phyloP scores from a whole-genome alignment of 2,797 vertebrate genomes.

The Tarsius wallacei region DNA sequence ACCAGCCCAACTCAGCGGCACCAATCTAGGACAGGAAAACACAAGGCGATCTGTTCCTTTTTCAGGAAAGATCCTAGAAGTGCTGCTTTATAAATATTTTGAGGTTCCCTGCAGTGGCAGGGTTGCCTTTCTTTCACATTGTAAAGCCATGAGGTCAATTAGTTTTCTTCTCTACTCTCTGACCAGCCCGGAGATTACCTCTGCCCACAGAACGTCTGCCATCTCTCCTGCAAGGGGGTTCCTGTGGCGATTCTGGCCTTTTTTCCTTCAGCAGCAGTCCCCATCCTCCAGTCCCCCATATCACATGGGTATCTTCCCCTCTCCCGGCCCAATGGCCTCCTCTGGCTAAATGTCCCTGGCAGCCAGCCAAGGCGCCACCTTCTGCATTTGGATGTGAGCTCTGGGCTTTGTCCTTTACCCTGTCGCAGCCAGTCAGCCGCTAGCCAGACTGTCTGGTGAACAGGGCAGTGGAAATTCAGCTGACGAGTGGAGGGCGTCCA shows the following conservation, averaged over 20 bases:
- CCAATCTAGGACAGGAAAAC: background rate
- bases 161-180: background rate
- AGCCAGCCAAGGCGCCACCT: background rate
- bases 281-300: fast-evolving
- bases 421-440: conserved; percentile 47
- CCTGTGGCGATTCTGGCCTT: background rate
- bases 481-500: conserved; percentile 84
- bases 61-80: background rate
- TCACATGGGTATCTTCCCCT: fast-evolving
- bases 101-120: background rate
- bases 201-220: background rate
- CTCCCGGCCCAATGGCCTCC: background rate
- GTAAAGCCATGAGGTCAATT: fast-evolving
- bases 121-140: background rate
- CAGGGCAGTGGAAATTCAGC: conserved; percentile 77
- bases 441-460: conserved; percentile 57
- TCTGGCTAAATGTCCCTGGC: background rate
- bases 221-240: background rate
- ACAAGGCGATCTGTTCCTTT: fast-evolving
- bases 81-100: background rate
- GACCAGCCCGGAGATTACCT: background rate
- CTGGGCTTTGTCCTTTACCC: background rate
- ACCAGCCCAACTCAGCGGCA: background rate
- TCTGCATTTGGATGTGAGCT: background rate
- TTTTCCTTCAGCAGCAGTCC: background rate